Evolutionary conservation across 2,797 vertebrate species (phyloP), one percentile per base, ranked within the genome.

Genomic region (Amblyraja radiata): DNA sequence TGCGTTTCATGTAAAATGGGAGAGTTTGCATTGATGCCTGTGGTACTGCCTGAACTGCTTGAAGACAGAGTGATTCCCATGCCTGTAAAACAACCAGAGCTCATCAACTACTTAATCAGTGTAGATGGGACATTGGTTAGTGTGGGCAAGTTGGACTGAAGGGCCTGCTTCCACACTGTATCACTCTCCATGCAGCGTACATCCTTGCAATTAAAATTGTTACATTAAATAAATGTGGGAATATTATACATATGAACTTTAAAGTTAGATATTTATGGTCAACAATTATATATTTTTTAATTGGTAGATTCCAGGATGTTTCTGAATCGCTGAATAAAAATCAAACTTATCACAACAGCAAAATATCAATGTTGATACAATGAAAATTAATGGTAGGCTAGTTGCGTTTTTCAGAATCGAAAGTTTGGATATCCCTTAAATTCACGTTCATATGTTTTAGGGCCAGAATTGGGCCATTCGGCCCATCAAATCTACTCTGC

Each of bases 1-100:
- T 97, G 97, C 93, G 96, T 54, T 92, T 74, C 95, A 0, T 97
- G 97, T 94, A 98, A 98, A 93, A 98, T 97, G 16, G 97, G 96
- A 0, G 97, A 96, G 8, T 97, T 97, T 23, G 98, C 98, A 95
- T 97, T 99, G 81, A 97, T 96, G 76, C 96, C 97, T 0, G 96
- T 96, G 5, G 97, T 96, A 90, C 96, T 97, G 93, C 96, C 96
- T 63, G 97, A 95, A 58, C 95, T 94, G 71, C 95, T 95, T 0
- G 94, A 95, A 25, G 90, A 25, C 6, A n/a, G 28, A 54, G 94
- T 95, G 80, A 94, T 96, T 14, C 96, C 96, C 61, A 95, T 95
- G 95, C 99, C 99, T 99, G 96, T 6, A 94, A 94, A 46, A 93
- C 0, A 94, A 94, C 76, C 2, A 46, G 36, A 6, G 54, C 0